Evolutionary conservation across 2,797 vertebrate genomes (phyloP).

Genomic region (Okamejei kenojei): DNA sequence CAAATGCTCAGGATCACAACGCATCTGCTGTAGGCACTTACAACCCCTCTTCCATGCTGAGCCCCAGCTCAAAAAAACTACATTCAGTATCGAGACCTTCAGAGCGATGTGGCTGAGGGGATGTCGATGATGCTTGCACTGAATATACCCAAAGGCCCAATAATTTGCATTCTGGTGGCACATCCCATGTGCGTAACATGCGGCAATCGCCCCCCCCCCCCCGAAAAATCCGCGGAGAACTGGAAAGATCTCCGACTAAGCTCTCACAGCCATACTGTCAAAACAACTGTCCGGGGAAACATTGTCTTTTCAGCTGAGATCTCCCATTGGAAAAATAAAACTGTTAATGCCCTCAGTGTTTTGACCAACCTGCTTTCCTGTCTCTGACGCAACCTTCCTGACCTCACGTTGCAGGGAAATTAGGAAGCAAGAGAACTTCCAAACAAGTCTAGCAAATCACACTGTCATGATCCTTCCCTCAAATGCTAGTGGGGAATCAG

Average conservation of each 20-base stretch:
- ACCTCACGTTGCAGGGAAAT: neutral
- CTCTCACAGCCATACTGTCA: neutral
- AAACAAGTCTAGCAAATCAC: neutral
- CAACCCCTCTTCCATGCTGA: neutral
- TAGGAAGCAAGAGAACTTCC: neutral
- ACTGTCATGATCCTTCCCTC: neutral
- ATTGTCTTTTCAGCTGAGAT: neutral
- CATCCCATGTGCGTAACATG: constrained; percentile 16
- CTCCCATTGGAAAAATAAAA: neutral
- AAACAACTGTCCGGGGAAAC: neutral
- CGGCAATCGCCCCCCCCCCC: neutral
- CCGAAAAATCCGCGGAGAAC: neutral
- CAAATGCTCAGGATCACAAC: neutral
- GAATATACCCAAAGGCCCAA: constrained; percentile 14
- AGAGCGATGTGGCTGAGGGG: neutral
- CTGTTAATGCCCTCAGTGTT: too few species aligned
- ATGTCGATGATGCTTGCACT: neutral
- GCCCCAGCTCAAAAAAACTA: too few species aligned
- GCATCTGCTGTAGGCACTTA: neutral
- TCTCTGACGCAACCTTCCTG: neutral
- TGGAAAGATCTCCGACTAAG: neutral
- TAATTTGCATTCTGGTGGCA: constrained; percentile 19
- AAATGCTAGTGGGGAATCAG: neutral
- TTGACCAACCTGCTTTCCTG: neutral
- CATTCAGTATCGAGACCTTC: neutral